phyloP scores from a whole-genome alignment of 2,113 vertebrate genomes.

The Ctenodactylus gundi region DNA sequence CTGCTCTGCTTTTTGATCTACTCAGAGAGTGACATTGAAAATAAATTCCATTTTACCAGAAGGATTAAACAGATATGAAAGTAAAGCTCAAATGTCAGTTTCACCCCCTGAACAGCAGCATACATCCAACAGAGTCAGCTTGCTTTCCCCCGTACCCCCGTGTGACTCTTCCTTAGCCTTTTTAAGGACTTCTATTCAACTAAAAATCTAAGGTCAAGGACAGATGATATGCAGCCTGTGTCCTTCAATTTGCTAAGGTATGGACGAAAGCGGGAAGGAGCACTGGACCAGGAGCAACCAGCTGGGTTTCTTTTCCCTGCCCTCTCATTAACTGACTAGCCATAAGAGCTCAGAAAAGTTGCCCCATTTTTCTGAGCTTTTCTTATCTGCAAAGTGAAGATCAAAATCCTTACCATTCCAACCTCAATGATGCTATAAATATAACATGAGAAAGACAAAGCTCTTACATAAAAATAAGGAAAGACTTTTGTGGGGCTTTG shows the following conservation, averaged over 20 bases:
- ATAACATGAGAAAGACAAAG: conserved; percentile 41
- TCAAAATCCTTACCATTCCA: background rate
- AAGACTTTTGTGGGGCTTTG: conserved; percentile 2
- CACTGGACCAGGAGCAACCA: background rate
- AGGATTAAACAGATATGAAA: conserved; percentile 56
- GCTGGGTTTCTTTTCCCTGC: background rate
- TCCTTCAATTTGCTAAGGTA: background rate
- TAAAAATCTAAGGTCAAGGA: conserved; percentile 17
- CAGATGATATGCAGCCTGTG: background rate
- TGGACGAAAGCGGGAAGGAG: background rate
- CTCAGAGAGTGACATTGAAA: conserved; percentile 79
- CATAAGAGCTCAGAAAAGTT: background rate
- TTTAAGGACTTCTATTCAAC: background rate
- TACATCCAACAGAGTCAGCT: background rate
- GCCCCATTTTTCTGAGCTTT: conserved; percentile 3
- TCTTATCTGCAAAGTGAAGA: conserved; percentile 28
- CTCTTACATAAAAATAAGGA: conserved; percentile 15
- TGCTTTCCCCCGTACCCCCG: background rate
- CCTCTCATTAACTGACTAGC: background rate
- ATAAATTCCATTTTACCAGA: conserved; percentile 73
- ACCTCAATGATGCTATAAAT: background rate
- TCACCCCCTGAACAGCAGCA: background rate
- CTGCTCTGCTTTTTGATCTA: conserved; percentile 80
- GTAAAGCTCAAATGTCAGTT: conserved; percentile 30
- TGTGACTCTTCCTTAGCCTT: background rate